Evolutionary conservation across 2,113 vertebrate genomes (phyloP).

Genomic region (Sphyrna mokarran): DNA sequence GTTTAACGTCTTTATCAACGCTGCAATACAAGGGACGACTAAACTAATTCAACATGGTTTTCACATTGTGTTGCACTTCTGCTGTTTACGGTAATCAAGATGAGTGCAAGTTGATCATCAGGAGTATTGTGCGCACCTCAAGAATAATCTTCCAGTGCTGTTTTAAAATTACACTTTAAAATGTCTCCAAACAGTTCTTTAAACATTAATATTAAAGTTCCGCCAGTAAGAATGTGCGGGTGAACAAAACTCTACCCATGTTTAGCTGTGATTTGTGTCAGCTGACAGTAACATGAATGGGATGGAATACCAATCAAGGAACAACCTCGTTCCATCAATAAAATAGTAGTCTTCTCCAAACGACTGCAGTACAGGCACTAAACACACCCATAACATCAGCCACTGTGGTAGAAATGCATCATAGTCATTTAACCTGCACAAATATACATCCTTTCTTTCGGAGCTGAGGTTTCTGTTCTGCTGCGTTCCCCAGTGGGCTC

Average conservation of each 20-base stretch:
- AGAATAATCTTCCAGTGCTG: background rate
- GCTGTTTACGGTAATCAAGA: background rate
- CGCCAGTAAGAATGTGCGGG: background rate
- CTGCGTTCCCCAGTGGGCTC: background rate
- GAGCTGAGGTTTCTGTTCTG: background rate
- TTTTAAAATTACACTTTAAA: background rate
- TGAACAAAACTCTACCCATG: background rate
- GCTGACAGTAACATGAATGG: background rate
- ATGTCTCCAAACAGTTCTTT: background rate
- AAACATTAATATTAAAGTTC: slow-evolving; percentile 11
- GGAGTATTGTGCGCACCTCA: background rate
- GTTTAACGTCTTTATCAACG: background rate
- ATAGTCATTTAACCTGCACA: background rate
- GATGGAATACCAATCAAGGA: background rate
- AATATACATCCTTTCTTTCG: background rate
- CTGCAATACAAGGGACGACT: background rate
- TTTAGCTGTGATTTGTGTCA: background rate
- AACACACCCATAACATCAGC: background rate
- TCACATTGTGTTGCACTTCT: background rate
- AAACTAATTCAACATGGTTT: background rate
- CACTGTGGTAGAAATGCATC: background rate
- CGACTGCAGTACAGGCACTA: background rate
- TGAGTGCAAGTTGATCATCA: background rate
- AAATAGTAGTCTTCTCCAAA: background rate
- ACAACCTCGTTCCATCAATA: background rate